Base-by-base conservation (phyloP, 2,888 invertebrate species). In the Zhengitettix transpicula region DNA sequence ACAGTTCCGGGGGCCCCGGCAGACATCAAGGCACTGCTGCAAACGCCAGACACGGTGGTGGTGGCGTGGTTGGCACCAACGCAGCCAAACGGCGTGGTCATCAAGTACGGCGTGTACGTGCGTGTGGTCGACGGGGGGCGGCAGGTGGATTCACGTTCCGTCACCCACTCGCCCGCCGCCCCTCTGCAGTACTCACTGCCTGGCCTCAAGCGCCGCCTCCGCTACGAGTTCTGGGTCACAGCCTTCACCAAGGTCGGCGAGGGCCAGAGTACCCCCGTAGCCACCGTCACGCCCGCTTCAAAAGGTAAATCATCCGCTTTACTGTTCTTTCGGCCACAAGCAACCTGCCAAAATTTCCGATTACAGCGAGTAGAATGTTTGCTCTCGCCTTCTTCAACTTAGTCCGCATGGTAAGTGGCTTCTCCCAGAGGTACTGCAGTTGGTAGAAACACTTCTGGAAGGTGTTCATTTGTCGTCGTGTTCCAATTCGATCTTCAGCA, bases 121-220 rank as follows among this genome's bases (percentile, higher is more conserved):
- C 64, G 68, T 9, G 51, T 63, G 10, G 57, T 59, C 52, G 62
- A 62, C 9, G 57, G 55, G 14, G 54, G 56, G 9, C 55, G 56
- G 1, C 63, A 63, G 52, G 52, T 63, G 14, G 63, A 63, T 57
- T 40, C 59, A 15, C 60, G 63, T 3, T 60, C 63, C 12, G 56
- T 63, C 16, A 58, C 61, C 5, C 62, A 62, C 40, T 52, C 53
- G n/a, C 60, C 61, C 44, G 55, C 60, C 9, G 55, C 57, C 15
- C 59, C 60, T 11, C 59, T 63, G 1, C 75, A 79, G 64, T 78
- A 78, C 55, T 10, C n/a, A 41, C 55, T 77, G 0, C 74, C 73
- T 57, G 77, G 78, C 58, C 68, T 82, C 59, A 77, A 76, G 62
- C 71, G 71, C 55, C 73, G 76, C 52, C 77, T 79, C 64, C 75